Evolutionary conservation across 2,113 vertebrate species (phyloP), one percentile per base, ranked within the genome.

Genomic region (Andinoacara biseriatus): DNA sequence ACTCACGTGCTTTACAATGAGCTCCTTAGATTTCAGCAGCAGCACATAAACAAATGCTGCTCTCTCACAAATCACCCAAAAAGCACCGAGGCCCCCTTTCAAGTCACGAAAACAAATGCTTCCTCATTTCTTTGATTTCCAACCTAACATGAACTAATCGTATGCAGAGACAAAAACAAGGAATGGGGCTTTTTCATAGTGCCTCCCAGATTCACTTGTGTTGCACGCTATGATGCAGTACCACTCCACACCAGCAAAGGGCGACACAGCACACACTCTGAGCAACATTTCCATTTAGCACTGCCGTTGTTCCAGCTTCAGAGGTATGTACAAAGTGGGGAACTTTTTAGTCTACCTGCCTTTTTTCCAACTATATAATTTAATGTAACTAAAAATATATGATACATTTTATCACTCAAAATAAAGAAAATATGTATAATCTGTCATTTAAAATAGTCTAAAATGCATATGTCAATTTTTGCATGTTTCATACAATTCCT

Each of bases 11-110:
- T 88, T 90, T 92, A 93, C 88, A 88, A 87, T 84, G 82, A 93
- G 86, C 89, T 81, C 76, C 46, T 83, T 74, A 78, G 94, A 96
- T 95, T 94, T 96, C 86, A 38, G 76, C 26, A 65, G 69, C 75
- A 76, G 83, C 29, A 88, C 84, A 61, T 74, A 58, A 87, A 87
- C 95, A 94, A 96, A 96, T 8, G 96, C 96, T 80, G 87, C 76
- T 95, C 95, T 95, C 95, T 96, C 96, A 96, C 96, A 96, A 33
- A 96, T 94, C 94, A 96, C 94, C 95, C 95, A 93, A 60, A 65
- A 74, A 85, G 22, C 74, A 79, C 81, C 46, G 86, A 90, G 89
- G 86, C 77, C 80, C 74, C 35, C 20, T 85, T 33, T 75, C 79
- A 80, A 86, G 63, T 78, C 74, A 86, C 74, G 78, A 63, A 78